phyloP scores from a whole-genome alignment of 2,113 vertebrate species.

The Pavo muticus region DNA sequence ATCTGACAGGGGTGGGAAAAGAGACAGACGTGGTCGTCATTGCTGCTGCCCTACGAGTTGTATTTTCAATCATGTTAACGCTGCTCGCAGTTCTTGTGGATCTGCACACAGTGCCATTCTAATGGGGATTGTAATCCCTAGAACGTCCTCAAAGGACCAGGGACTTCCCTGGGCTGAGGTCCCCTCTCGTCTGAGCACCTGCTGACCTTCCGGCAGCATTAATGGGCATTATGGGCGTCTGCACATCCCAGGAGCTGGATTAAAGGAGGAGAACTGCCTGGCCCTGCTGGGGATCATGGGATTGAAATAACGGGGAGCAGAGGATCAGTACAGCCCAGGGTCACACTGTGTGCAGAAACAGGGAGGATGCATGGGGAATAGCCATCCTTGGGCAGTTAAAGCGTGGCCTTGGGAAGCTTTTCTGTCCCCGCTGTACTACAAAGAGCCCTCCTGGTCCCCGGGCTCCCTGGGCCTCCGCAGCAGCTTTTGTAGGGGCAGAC shows the following conservation, averaged over 20 bases:
- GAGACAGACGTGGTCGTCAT: background rate
- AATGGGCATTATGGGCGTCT: background rate
- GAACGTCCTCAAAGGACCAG: background rate
- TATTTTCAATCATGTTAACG: background rate
- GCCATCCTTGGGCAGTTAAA: background rate
- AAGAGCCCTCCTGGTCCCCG: rapidly evolving
- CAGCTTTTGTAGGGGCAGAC: background rate
- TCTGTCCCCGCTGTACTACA: rapidly evolving
- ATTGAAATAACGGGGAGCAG: background rate
- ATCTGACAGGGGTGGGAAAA: slow-evolving; percentile 44
- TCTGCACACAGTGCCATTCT: background rate
- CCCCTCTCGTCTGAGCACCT: rapidly evolving
- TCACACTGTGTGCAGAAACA: background rate
- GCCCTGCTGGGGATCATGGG: too few species aligned
- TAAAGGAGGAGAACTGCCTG: background rate
- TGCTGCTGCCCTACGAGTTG: background rate
- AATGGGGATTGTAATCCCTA: rapidly evolving
- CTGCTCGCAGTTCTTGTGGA: background rate
- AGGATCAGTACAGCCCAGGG: rapidly evolving
- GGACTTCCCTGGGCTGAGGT: background rate
- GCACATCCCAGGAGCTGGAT: background rate
- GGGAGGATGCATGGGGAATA: rapidly evolving
- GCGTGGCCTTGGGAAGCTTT: background rate
- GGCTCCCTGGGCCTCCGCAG: rapidly evolving
- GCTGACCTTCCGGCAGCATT: rapidly evolving